Conservation (phyloP, 2,797 vertebrate species). For the Sciurus vulgaris region DNA sequence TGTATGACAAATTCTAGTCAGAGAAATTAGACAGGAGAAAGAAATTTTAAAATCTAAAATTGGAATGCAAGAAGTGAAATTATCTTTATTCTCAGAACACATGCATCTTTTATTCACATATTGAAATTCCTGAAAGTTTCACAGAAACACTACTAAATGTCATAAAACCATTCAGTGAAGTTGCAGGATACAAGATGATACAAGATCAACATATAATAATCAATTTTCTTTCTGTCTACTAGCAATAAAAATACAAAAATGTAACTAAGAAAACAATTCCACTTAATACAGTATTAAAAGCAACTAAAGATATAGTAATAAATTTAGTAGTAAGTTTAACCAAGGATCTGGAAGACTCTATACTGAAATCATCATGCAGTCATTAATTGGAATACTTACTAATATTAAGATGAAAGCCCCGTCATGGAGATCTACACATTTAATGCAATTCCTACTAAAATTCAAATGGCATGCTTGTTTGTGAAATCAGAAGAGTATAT, state of each 20-base stretch:
- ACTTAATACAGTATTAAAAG: background rate
- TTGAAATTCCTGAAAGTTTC: background rate
- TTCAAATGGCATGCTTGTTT: background rate
- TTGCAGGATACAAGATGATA: background rate
- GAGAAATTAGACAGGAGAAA: background rate
- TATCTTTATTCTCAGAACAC: background rate
- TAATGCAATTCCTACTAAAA: background rate
- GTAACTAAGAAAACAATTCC: background rate
- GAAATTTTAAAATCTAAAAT: background rate
- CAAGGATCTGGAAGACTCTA: background rate
- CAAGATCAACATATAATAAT: background rate
- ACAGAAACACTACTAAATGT: background rate
- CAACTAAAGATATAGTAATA: background rate
- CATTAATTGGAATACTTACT: background rate
- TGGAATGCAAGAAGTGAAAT: background rate
- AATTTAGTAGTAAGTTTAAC: background rate
- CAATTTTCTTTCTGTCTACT: background rate
- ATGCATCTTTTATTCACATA: background rate
- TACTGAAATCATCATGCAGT: background rate
- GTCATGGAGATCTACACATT: background rate
- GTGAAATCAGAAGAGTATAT: background rate
- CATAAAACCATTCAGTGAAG: background rate
- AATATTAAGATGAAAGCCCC: background rate
- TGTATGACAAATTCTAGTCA: background rate
- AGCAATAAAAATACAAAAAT: background rate